These are phyloP conservation scores for Coracopsis vasa DNA, from an alignment of 2,113 vertebrate species.

Conservation along the genomic window DNA sequence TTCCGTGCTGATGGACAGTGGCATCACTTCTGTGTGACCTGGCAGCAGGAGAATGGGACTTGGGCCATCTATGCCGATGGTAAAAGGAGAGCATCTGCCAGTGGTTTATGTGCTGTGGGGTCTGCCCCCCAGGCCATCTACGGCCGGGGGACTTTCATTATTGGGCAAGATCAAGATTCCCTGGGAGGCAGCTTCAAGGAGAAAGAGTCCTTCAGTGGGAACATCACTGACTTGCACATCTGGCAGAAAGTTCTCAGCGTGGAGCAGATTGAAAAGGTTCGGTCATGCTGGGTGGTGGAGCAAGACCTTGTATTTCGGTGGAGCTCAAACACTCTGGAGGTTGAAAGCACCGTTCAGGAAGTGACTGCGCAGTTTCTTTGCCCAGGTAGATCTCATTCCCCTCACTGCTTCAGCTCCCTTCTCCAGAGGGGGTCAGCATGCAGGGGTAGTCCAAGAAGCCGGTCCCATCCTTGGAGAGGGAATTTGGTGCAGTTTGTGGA, in stretches of 20 bases:
- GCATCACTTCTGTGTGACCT: conserved; percentile 88
- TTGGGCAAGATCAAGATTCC: conserved; percentile 92
- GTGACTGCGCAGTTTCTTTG: conserved; percentile 72
- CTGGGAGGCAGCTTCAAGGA: conserved; percentile 84
- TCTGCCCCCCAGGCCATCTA: conserved; percentile 75
- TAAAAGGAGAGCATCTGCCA: conserved; percentile 65
- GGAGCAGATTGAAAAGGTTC: conserved; percentile 72
- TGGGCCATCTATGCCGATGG: conserved; percentile 84
- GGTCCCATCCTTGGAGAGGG: background rate
- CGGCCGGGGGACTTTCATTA: conserved; percentile 79
- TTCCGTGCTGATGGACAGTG: conserved; percentile 79
- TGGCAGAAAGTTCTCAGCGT: conserved; percentile 76
- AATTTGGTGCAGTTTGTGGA: background rate
- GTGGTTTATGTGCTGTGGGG: conserved; percentile 9
- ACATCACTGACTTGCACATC: conserved; percentile 83
- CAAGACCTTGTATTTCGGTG: conserved; percentile 77
- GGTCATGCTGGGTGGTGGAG: conserved; percentile 61
- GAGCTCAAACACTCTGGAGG: conserved; percentile 62
- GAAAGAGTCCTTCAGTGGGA: conserved; percentile 88
- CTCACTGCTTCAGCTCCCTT: background rate
- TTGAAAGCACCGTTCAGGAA: conserved; percentile 64
- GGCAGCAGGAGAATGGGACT: conserved; percentile 71
- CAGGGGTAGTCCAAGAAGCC: rapidly evolving
- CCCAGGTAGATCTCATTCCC: conserved; percentile 61
- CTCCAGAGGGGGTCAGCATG: background rate